Evolutionary conservation across 2,113 vertebrate species (phyloP).

Genomic region (Sorex fumeus): DNA sequence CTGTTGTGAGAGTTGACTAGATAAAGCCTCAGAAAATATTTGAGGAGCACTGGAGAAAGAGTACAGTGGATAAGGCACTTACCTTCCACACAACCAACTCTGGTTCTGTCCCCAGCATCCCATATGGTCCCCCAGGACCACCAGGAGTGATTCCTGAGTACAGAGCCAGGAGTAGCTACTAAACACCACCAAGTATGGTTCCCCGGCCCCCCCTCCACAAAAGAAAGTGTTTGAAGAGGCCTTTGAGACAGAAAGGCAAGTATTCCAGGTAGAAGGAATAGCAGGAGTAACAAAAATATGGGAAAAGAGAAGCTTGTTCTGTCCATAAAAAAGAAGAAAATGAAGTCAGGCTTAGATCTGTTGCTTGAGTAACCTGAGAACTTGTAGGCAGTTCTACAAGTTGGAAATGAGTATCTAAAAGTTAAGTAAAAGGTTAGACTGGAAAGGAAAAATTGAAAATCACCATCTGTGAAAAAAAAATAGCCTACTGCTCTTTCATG

Average conservation of each 20-base stretch:
- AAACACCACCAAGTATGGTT: too few species aligned
- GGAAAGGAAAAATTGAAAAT: constrained; percentile 21
- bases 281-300: not conserved
- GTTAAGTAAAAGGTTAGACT: not conserved
- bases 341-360: not conserved
- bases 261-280: not conserved
- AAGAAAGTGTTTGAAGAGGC: too few species aligned
- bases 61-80: too few species aligned
- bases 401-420: not conserved
- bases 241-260: not conserved
- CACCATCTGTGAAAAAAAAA: not conserved
- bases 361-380: not conserved
- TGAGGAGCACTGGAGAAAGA: not conserved
- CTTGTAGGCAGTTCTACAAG: not conserved
- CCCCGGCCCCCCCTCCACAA: too few species aligned
- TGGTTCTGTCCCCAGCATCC: too few species aligned
- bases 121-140: too few species aligned
- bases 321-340: not conserved
- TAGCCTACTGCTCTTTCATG: not conserved
- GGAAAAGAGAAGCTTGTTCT: not conserved
- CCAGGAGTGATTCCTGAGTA: too few species aligned
- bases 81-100: too few species aligned
- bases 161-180: too few species aligned
- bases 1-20: not conserved
- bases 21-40: not conserved